A percentile compares a stretch with the other conserved stretches of the same genome.
These are phyloP conservation scores for Gila robusta DNA, from an alignment of 2,797 vertebrate genomes.

Conservation along the genomic window DNA sequence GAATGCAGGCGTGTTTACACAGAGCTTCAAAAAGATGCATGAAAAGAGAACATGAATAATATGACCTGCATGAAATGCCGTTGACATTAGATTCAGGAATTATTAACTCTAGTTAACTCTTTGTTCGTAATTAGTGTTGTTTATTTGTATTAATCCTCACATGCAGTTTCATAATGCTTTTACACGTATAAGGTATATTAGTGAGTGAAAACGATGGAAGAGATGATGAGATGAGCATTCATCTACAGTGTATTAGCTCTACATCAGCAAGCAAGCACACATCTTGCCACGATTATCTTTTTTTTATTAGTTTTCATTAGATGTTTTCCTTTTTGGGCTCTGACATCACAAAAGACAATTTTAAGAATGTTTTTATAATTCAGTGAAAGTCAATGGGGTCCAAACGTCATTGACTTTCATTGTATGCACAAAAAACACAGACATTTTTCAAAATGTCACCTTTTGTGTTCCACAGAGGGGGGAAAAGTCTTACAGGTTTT, in stretches of 20 bases:
- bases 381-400: not conserved
- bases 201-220: conserved; percentile 16
- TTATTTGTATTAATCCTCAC: not conserved
- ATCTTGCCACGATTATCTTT: not conserved
- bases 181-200: not conserved
- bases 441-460: not conserved
- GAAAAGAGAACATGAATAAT: conserved; percentile 14
- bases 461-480: not conserved
- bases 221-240: conserved; percentile 4
- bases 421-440: not conserved
- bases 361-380: not conserved
- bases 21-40: conserved; percentile 3
- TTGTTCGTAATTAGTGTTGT: conserved; percentile 10
- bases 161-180: not conserved
- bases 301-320: not conserved
- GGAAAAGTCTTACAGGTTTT: not conserved
- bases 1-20: not conserved
- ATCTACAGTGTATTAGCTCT: conserved; percentile 14
- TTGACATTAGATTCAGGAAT: not conserved
- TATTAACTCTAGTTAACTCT: not conserved
- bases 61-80: not conserved
- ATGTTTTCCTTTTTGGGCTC: not conserved
- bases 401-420: not conserved
- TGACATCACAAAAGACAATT: not conserved
- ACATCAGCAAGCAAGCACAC: conserved; percentile 25